These are phyloP conservation scores for Sycophaga agraensis DNA, from an alignment of 1,140 invertebrate genomes.

Conservation along the genomic window DNA sequence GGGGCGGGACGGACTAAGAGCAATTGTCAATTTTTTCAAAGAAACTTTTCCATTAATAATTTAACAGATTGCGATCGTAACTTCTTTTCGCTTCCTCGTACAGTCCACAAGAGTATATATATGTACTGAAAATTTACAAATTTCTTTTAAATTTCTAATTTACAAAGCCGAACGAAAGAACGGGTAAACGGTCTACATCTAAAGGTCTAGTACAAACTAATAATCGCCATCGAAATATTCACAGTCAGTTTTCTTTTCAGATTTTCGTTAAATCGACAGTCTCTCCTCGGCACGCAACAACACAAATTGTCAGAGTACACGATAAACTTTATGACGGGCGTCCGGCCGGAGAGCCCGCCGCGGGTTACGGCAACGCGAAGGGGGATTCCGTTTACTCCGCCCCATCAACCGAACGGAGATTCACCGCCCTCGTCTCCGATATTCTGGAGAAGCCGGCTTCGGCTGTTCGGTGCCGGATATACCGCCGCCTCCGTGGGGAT, in stretches of 20 bases:
- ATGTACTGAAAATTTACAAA: conserved; percentile 18
- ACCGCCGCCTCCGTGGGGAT: no score
- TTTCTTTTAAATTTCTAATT: background rate
- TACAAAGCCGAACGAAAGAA: conserved; percentile 3
- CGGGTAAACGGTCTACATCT: background rate
- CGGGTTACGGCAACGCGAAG: no score
- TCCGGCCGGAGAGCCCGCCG: no score
- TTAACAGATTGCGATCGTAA: background rate
- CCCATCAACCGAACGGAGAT: no score
- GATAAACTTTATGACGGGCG: no score
- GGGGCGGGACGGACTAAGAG: no score
- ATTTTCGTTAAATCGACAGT: conserved; percentile 15
- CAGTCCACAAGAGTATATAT: conserved; percentile 3
- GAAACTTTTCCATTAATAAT: conserved; percentile 22
- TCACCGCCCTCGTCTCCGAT: no score
- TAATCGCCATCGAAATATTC: conserved; percentile 16
- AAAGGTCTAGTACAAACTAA: conserved; percentile 17
- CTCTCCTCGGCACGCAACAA: conserved; percentile 3
- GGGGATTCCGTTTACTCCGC: no score
- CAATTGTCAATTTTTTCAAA: conserved; percentile 8
- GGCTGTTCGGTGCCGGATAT: no score
- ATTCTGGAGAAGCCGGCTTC: no score
- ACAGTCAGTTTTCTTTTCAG: conserved; percentile 18
- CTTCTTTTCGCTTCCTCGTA: background rate
- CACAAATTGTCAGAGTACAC: conserved; percentile 1